phyloP scores from a whole-genome alignment of 2,888 invertebrate genomes.

The Sylvicola fuscatus region DNA sequence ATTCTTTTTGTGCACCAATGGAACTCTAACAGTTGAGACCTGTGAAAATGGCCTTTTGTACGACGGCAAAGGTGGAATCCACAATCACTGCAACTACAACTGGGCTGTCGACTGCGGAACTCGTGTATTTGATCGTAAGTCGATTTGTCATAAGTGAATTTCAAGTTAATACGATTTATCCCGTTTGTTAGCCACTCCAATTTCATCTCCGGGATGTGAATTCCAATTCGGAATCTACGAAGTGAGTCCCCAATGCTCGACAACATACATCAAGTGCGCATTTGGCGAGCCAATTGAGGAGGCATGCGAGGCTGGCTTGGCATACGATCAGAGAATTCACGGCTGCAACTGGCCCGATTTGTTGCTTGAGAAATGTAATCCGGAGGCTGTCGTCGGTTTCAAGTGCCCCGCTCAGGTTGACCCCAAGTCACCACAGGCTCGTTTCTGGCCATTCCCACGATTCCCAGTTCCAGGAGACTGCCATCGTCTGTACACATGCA shows the following conservation, averaged over 20 bases:
- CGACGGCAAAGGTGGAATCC: slow-evolving; percentile 73
- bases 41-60: slow-evolving; percentile 84
- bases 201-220: slow-evolving; percentile 65
- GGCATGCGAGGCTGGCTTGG: slow-evolving; percentile 71
- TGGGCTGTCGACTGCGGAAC: slow-evolving; percentile 80
- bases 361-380: slow-evolving; percentile 67
- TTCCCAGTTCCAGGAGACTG: slow-evolving; percentile 78
- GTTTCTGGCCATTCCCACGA: slow-evolving; percentile 83
- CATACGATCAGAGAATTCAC: slow-evolving; percentile 71
- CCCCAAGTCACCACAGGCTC: slow-evolving; percentile 57
- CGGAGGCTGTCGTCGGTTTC: slow-evolving; percentile 82
- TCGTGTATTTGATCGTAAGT: slow-evolving; percentile 60
- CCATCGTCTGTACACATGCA: slow-evolving; percentile 73
- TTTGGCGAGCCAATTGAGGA: slow-evolving; percentile 61
- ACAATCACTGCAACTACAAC: slow-evolving; percentile 86
- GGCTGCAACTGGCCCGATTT: slow-evolving; percentile 91
- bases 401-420: slow-evolving; percentile 76
- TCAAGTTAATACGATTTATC: neutral
- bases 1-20: slow-evolving; percentile 82
- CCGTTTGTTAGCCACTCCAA: slow-evolving; percentile 49
- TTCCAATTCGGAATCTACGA: slow-evolving; percentile 79
- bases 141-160: neutral
- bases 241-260: slow-evolving; percentile 59
- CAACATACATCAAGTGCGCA: slow-evolving; percentile 69
- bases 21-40: slow-evolving; percentile 70